Evolutionary conservation across 2,113 vertebrate genomes (phyloP).

Genomic region (Lamprologus tigripictilis): DNA sequence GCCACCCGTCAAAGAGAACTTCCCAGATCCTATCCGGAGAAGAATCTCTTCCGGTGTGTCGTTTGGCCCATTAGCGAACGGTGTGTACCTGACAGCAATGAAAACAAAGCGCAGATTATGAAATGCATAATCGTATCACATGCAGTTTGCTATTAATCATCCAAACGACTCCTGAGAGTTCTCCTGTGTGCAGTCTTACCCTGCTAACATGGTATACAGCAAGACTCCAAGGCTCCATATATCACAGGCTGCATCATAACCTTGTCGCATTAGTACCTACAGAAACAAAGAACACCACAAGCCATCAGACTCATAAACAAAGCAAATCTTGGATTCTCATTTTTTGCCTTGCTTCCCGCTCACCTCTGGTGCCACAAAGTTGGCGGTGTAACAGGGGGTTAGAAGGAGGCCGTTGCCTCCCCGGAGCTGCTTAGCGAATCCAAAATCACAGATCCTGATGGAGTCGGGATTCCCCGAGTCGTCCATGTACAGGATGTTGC

Average conservation of each 20-base stretch:
- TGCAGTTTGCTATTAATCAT: not conserved
- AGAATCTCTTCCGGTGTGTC: conserved; percentile 97
- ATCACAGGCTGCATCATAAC: conserved; percentile 77
- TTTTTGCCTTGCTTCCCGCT: not conserved
- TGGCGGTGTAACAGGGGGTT: conserved; percentile 95
- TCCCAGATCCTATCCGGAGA: conserved; percentile 89
- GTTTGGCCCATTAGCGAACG: conserved; percentile 93
- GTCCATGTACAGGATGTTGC: conserved; percentile 97
- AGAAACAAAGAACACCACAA: not conserved
- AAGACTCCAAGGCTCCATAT: conserved; percentile 78
- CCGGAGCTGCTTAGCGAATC: conserved; percentile 93
- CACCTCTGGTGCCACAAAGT: conserved; percentile 98
- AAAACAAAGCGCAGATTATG: not conserved
- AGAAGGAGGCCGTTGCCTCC: conserved; percentile 93
- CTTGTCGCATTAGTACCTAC: conserved; percentile 77
- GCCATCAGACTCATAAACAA: not conserved
- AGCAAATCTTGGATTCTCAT: not conserved
- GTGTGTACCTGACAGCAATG: conserved; percentile 78
- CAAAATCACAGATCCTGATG: conserved; percentile 97
- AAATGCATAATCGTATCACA: not conserved
- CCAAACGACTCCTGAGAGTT: not conserved
- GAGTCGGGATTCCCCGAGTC: conserved; percentile 93
- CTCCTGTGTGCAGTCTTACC: conserved; percentile 42
- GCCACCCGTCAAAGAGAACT: conserved; percentile 90
- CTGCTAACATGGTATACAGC: conserved; percentile 75